phyloP scores from a whole-genome alignment of 1,140 invertebrate genomes.

The Artemia franciscana region DNA sequence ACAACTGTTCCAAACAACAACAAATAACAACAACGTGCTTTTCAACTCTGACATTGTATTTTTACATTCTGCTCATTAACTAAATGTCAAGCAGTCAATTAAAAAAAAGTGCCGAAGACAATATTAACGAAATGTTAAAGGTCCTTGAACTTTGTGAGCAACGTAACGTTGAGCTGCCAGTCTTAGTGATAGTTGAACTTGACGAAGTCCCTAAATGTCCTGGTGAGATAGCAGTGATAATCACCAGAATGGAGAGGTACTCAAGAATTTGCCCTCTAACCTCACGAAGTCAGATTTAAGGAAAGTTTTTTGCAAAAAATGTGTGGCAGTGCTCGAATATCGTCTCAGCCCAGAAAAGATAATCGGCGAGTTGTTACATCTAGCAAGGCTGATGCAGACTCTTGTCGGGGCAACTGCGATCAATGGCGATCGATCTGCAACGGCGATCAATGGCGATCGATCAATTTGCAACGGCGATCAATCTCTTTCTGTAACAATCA shows the following conservation, averaged over 20 bases:
- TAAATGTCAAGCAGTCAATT: no score
- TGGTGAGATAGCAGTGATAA: not conserved
- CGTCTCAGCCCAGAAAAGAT: no score
- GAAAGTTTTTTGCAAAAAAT: not conserved
- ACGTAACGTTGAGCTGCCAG: not conserved
- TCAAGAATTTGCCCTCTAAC: not conserved
- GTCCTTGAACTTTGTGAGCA: not conserved
- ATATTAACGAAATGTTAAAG: not conserved
- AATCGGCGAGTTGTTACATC: no score
- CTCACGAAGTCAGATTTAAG: no score
- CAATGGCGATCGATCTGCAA: no score
- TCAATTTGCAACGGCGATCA: not conserved
- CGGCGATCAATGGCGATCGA: no score
- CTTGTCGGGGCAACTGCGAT: not conserved
- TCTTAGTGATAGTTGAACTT: not conserved
- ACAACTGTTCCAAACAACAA: no score
- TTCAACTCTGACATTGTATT: no score
- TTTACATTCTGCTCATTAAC: no score
- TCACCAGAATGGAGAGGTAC: not conserved
- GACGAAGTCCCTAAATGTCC: not conserved
- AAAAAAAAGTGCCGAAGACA: not conserved
- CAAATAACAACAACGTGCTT: no score
- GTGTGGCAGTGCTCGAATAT: not conserved
- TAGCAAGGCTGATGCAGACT: not conserved
- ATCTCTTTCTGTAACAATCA: not conserved